phyloP scores from a whole-genome alignment of 2,797 vertebrate species.

The Oreonectes daqikongensis region DNA sequence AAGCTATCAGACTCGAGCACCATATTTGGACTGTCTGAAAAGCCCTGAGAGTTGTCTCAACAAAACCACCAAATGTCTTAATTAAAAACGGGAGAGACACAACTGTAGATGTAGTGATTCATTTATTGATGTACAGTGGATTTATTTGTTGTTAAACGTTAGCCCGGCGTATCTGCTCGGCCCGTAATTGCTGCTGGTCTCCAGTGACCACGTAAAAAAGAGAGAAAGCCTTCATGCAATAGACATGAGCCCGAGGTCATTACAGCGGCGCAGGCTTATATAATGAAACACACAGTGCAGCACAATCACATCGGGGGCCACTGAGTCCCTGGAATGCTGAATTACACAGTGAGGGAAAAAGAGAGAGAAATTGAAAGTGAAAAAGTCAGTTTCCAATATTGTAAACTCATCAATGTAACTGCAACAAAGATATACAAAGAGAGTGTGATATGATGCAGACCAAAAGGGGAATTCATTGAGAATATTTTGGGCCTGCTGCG shows the following conservation, averaged over 20 bases:
- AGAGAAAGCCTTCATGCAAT: constrained; percentile 37
- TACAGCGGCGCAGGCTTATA: constrained; percentile 27
- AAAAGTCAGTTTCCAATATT: not conserved
- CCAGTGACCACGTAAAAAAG: constrained; percentile 20
- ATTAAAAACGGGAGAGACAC: constrained; percentile 25
- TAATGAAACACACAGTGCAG: constrained; percentile 42
- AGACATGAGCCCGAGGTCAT: constrained; percentile 32
- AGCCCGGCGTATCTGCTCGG: constrained; percentile 10
- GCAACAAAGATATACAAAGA: not conserved
- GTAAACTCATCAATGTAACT: constrained; percentile 17
- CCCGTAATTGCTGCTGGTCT: constrained; percentile 42
- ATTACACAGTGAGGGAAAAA: constrained; percentile 53
- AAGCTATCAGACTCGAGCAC: constrained; percentile 55
- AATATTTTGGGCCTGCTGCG: not conserved
- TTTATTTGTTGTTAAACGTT: constrained; percentile 30
- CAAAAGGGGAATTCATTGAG: not conserved
- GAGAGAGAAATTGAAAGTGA: not conserved
- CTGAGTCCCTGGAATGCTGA: constrained; percentile 65
- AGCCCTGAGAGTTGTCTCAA: constrained; percentile 10
- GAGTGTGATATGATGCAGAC: constrained; percentile 49
- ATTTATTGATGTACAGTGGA: constrained; percentile 16
- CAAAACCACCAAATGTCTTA: constrained; percentile 27
- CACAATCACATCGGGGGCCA: constrained; percentile 48
- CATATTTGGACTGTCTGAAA: constrained; percentile 57
- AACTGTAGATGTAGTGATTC: not conserved